Base-by-base conservation (phyloP, 2,113 vertebrate species). In the Cryptomyrus ogoouensis region DNA sequence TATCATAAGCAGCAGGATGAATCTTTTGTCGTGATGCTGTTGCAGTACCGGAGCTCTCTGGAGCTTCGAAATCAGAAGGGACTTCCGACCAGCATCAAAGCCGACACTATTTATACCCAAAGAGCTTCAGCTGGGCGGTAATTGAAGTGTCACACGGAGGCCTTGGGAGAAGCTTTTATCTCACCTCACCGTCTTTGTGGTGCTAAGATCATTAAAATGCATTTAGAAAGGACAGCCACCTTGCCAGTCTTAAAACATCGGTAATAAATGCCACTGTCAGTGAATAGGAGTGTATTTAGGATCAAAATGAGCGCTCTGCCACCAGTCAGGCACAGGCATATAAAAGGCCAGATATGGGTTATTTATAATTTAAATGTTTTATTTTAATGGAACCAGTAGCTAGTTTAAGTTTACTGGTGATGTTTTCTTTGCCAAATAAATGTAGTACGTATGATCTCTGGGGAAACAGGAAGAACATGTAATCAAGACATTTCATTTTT, bases 201-300 rank as follows among this genome's bases (percentile, higher is more conserved):
- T 47, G 58, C 83, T 90, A 77, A 77, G 58, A 88, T 92, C 90
- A 85, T 93, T 92, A 91, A 92, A 91, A 89, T 53, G 87, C 91
- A 89, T 91, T 91, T 91, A 90, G 49, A 88, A 87, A 91, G 86
- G 87, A 91, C 90, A 50, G 47, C 77, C 70, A 13, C 21, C 39
- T 83, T 62, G 77, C 74, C 39, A n/a, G 83, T 27, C 88, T 83
- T 77, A 74, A 90, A 91, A 91, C 49, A 90, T 74, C 19, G 62
- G 39, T 21, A 52, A 88, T 83, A 90, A 93, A 91, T 90, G 91
- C 86, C 89, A 89, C 87, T 50, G 87, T 88, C 85, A 85, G 53
- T 85, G 88, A 21, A 53, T 74, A 91, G 90, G 88, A 39, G 47
- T 21, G 31, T 42, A 80, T 17, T 49, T 49, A 50, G 13, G 58